Evolutionary conservation across 2,888 invertebrate genomes (phyloP).

Genomic region (Mylabris sibirica): DNA sequence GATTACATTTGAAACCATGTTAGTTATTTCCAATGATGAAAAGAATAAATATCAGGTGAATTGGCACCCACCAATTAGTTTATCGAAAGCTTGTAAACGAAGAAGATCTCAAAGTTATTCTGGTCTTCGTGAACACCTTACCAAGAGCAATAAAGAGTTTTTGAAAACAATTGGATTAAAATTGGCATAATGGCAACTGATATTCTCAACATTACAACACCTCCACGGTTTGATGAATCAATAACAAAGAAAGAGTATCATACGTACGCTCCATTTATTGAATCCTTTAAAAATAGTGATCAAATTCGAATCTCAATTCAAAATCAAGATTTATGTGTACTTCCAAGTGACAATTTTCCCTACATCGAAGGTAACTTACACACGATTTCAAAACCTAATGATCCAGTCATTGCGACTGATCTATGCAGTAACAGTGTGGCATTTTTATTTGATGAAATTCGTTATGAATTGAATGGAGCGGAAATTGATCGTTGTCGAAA

Average conservation of each 20-base stretch:
- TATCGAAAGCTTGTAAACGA: constrained; percentile 7
- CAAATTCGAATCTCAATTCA: constrained; percentile 48
- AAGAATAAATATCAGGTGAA: constrained; percentile 25
- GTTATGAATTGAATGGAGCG: constrained; percentile 39
- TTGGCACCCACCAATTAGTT: too few species aligned
- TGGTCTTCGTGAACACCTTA: constrained; percentile 5
- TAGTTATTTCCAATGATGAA: constrained; percentile 21
- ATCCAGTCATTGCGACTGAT: background rate
- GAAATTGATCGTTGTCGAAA: constrained; percentile 36
- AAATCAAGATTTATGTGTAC: constrained; percentile 43
- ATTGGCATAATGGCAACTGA: constrained; percentile 28
- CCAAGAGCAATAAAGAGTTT: constrained; percentile 28
- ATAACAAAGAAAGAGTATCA: constrained; percentile 43
- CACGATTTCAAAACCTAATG: background rate
- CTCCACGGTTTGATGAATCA: constrained; percentile 38
- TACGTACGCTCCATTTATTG: constrained; percentile 44
- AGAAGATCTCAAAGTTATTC: constrained; percentile 8
- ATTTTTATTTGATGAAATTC: constrained; percentile 27
- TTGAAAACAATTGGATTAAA: constrained; percentile 28
- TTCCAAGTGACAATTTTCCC: constrained; percentile 39
- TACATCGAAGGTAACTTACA: constrained; percentile 26
- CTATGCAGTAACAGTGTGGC: constrained; percentile 26
- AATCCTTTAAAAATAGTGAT: constrained; percentile 46
- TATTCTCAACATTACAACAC: constrained; percentile 34
- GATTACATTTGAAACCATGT: constrained; percentile 33